Conservation (phyloP, 2,797 vertebrate species). For the Pseudomugil tenellus region DNA sequence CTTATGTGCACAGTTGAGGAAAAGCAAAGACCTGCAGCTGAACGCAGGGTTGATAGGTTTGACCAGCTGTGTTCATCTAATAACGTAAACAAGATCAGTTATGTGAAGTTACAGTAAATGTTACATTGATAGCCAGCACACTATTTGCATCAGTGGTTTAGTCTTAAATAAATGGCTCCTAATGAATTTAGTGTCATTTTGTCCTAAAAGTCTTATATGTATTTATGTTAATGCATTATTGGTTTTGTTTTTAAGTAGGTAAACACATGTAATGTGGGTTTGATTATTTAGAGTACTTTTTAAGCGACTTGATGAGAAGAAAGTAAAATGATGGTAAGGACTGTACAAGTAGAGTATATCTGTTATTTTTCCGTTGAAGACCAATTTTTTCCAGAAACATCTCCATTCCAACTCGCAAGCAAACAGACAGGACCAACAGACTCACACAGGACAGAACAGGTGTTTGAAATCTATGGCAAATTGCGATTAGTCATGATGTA, state of each 20-base stretch:
- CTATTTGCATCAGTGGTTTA: conserved; percentile 62
- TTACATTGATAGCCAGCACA: conserved; percentile 56
- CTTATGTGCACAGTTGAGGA: conserved; percentile 56
- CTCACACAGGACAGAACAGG: conserved; percentile 76
- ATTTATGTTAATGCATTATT: conserved; percentile 81
- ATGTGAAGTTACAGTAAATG: conserved; percentile 63
- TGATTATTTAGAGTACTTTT: conserved; percentile 70
- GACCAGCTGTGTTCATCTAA: conserved; percentile 52
- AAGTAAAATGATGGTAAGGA: conserved; percentile 52
- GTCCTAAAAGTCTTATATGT: conserved; percentile 79
- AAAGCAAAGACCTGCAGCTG: conserved; percentile 61
- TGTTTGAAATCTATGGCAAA: conserved; percentile 77
- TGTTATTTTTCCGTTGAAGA: conserved; percentile 62
- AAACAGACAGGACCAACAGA: conserved; percentile 62
- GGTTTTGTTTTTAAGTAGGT: conserved; percentile 70
- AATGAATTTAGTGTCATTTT: conserved; percentile 77
- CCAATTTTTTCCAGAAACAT: conserved; percentile 52
- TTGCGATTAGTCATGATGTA: conserved; percentile 82
- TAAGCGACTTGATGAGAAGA: conserved; percentile 57
- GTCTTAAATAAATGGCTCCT: conserved; percentile 72
- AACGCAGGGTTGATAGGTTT: conserved; percentile 64
- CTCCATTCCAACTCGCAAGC: conserved; percentile 69
- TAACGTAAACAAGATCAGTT: conserved; percentile 77
- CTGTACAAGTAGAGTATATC: conserved; percentile 36
- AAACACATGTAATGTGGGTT: conserved; percentile 74